Evolutionary conservation across 2,113 vertebrate genomes (phyloP), one percentile per base, ranked within the genome.

Genomic region (Odocoileus virginianus): DNA sequence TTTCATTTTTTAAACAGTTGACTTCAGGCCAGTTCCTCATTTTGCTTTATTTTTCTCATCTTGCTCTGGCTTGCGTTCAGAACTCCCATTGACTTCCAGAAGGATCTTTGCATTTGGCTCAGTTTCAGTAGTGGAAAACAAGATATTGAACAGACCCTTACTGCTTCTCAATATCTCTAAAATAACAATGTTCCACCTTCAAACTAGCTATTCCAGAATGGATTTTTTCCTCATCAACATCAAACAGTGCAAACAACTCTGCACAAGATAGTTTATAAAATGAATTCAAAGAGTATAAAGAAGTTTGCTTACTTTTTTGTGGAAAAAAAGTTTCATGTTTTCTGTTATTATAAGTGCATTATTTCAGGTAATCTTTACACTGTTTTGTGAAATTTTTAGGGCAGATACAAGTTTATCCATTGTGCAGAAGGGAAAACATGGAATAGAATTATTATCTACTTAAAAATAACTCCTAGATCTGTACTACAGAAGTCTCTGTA

Each of bases 1-100:
- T 96, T 92, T 74, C 92, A 71, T 88, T 92, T 97, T 98, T 95
- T 89, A 58, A 83, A 84, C 16, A 74, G 50, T 91, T 93, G 92
- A 92, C 33, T 87, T 85, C 23, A 79, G 21, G 60, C 93, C 96
- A 96, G 40, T 64, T 97, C 96, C 61, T 89, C 67, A 92, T 85
- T 89, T 87, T 88, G 43, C 85, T 84, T 87, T 61, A 78, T 91
- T 88, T 97, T 91, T 71, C 45, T 95, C 78, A 83, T 93, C 67
- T 83, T 89, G 7, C 17, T 94, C 71, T 96, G 93, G 55, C 78
- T 88, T 78, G 14, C 52, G 47, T 95, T 98, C 96, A 96, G 88
- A 95, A 83, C 33, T 81, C 40, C 50, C 64, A 61, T 43, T 94
- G 96, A 94, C 58, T 89, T 97, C 84, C 40, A 93, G 81, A 88